phyloP scores from a whole-genome alignment of 2,888 invertebrate genomes.

The Selenia dentaria region DNA sequence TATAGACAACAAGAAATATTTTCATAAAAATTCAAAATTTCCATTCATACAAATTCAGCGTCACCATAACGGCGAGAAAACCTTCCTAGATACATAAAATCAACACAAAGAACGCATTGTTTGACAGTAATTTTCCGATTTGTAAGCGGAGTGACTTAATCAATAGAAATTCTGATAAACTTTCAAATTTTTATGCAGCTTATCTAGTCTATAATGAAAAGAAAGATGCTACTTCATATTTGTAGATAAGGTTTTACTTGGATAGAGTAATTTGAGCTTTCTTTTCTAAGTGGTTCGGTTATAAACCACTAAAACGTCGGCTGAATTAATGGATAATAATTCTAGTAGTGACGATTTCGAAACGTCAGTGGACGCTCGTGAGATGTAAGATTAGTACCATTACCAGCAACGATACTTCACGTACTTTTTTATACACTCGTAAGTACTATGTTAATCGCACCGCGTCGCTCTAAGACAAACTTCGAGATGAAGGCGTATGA shows the following conservation, averaged over 20 bases:
- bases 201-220: slow-evolving; percentile 37
- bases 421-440: no score
- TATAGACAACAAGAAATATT: slow-evolving; percentile 18
- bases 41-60: slow-evolving; percentile 32
- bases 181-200: slow-evolving; percentile 31
- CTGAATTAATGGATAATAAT: slow-evolving; percentile 70
- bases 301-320: slow-evolving; percentile 65
- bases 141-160: slow-evolving; percentile 34
- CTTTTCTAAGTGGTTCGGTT: slow-evolving; percentile 60
- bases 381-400: slow-evolving; percentile 69
- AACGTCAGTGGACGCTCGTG: slow-evolving; percentile 62
- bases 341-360: slow-evolving; percentile 70
- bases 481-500: slow-evolving; percentile 62
- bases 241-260: slow-evolving; percentile 29
- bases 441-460: slow-evolving; percentile 67
- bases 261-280: slow-evolving; percentile 62
- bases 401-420: slow-evolving; percentile 69
- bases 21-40: slow-evolving; percentile 21
- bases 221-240: slow-evolving; percentile 36
- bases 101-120: slow-evolving; percentile 36
- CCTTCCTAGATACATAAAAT: slow-evolving; percentile 32
- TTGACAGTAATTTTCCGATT: slow-evolving; percentile 36
- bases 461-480: slow-evolving; percentile 41
- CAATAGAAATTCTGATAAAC: slow-evolving; percentile 29
- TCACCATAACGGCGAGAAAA: slow-evolving; percentile 25